Evolutionary conservation across 2,888 invertebrate species (phyloP).

Genomic region (Pemphredon lugubris): DNA sequence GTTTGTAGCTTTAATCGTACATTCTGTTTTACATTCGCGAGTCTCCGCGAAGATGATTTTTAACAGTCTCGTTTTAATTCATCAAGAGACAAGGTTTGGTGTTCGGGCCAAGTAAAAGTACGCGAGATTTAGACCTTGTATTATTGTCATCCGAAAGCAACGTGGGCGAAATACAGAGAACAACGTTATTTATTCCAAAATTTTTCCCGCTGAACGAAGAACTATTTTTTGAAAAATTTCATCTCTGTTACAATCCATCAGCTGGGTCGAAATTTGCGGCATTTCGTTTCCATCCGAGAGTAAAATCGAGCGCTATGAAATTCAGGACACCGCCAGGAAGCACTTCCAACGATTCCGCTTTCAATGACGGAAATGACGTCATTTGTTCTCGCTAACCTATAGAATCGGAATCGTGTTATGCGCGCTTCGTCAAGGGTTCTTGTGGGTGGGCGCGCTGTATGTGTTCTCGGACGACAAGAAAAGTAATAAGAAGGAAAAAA

Average conservation of each 20-base stretch:
- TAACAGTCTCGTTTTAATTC: too few species aligned
- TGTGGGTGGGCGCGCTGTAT: slow-evolving; percentile 13
- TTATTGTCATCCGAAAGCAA: too few species aligned
- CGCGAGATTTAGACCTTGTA: too few species aligned
- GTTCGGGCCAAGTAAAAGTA: too few species aligned
- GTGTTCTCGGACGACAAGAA: slow-evolving; percentile 2
- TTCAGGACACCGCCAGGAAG: slow-evolving; percentile 4
- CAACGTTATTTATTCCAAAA: background rate
- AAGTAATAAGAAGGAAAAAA: background rate
- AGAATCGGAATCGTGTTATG: slow-evolving; percentile 37
- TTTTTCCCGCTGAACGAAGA: background rate
- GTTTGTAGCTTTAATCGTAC: too few species aligned
- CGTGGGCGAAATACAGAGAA: too few species aligned
- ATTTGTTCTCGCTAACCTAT: slow-evolving; percentile 36
- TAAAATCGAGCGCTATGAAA: slow-evolving; percentile 22
- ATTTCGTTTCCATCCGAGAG: slow-evolving; percentile 7
- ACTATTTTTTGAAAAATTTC: background rate
- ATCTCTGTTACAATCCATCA: background rate
- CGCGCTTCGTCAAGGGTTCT: slow-evolving; percentile 32
- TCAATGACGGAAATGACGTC: slow-evolving; percentile 32
- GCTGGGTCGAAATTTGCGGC: slow-evolving; percentile 12
- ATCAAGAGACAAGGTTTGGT: too few species aligned
- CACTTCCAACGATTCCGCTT: slow-evolving; percentile 16
- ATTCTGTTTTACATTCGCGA: too few species aligned
- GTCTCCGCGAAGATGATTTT: too few species aligned